phyloP scores from a whole-genome alignment of 2,797 vertebrate genomes.

The Allobates femoralis region DNA sequence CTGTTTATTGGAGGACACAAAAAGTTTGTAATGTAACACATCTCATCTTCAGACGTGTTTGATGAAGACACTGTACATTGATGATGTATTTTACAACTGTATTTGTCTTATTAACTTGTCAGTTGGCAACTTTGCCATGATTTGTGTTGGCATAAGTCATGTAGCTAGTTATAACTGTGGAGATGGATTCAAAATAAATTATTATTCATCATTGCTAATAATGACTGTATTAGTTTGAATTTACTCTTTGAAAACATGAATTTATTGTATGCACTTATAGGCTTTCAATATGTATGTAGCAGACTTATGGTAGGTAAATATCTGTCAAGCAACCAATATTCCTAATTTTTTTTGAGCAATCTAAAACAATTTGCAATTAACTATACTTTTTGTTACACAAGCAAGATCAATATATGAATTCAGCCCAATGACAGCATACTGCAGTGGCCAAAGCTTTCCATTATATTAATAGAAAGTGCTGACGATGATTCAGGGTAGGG shows the following conservation, averaged over 20 bases:
- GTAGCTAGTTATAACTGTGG: constrained; percentile 92
- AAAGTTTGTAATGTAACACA: constrained; percentile 73
- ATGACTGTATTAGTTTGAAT: constrained; percentile 70
- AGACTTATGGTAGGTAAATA: neutral
- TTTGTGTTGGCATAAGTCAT: constrained; percentile 86
- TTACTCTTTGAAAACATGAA: constrained; percentile 57
- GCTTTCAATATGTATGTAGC: neutral
- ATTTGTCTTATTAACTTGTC: constrained; percentile 88
- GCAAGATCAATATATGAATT: too few relatives aligned
- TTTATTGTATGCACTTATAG: neutral
- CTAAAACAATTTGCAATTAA: neutral
- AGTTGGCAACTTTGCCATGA: constrained; percentile 84
- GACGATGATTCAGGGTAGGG: too few relatives aligned
- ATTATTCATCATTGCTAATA: constrained; percentile 85
- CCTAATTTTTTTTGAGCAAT: neutral
- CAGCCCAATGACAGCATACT: too few relatives aligned
- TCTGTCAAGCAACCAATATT: neutral
- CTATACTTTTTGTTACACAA: too few relatives aligned
- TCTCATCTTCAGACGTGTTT: constrained; percentile 74
- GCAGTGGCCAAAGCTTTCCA: too few relatives aligned
- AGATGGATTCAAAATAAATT: constrained; percentile 92
- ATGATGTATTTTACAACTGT: constrained; percentile 82
- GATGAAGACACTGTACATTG: constrained; percentile 83
- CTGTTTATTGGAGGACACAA: constrained; percentile 74
- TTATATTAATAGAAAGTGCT: too few relatives aligned